These are phyloP conservation scores for Dynastes hyllus DNA, from an alignment of 2,888 invertebrate genomes.

Conservation along the genomic window DNA sequence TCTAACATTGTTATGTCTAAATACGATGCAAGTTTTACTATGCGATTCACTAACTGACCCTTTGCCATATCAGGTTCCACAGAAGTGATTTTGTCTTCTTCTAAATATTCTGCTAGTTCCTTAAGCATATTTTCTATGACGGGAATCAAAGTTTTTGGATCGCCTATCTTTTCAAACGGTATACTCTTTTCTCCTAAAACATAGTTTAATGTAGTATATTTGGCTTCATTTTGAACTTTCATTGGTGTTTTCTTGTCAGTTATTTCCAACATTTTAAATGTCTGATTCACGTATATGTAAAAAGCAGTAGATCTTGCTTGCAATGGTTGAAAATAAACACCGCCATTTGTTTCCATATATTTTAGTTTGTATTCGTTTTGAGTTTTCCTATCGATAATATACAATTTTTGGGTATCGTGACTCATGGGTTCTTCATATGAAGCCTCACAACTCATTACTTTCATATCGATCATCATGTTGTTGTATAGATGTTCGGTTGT, in stretches of 20 bases:
- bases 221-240: conserved; percentile 41
- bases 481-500: conserved; percentile 61
- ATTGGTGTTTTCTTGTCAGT: conserved; percentile 55
- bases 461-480: conserved; percentile 61
- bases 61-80: conserved; percentile 64
- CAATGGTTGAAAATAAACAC: conserved; percentile 61
- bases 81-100: conserved; percentile 65
- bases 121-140: conserved; percentile 64
- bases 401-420: conserved; percentile 60
- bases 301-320: conserved; percentile 64
- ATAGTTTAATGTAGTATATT: conserved; percentile 44
- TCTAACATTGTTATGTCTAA: conserved; percentile 65
- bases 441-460: conserved; percentile 62
- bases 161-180: conserved; percentile 56
- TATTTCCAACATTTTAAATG: conserved; percentile 63
- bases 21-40: conserved; percentile 63
- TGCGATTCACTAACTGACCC: conserved; percentile 66
- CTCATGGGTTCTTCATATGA: conserved; percentile 62
- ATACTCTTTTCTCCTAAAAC: conserved; percentile 49
- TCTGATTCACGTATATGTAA: conserved; percentile 69
- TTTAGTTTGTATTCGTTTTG: conserved; percentile 48
- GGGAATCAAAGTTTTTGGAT: conserved; percentile 61
- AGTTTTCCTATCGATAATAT: conserved; percentile 49
- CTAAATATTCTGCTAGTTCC: conserved; percentile 65
- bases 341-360: conserved; percentile 60